Evolutionary conservation across 1,140 invertebrate genomes (phyloP).

Genomic region (Zaprionus davidi): DNA sequence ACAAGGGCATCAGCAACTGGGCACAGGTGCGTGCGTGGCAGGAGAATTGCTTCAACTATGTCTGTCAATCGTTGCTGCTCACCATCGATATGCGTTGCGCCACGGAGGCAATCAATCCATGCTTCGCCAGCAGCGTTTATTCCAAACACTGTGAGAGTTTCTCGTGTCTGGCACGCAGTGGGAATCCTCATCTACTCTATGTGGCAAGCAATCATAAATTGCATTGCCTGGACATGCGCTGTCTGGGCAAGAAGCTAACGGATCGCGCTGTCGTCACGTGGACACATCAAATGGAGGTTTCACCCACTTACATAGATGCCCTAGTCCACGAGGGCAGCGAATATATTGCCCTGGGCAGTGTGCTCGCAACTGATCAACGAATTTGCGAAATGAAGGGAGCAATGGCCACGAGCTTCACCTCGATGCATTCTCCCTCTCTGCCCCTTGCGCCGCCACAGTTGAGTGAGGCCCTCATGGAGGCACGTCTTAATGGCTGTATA

Average conservation of each 20-base stretch:
- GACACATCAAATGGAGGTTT: constrained; percentile 67
- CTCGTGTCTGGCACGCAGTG: constrained; percentile 45
- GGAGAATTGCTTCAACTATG: constrained; percentile 51
- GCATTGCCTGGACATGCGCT: constrained; percentile 63
- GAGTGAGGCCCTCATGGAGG: constrained; percentile 51
- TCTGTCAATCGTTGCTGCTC: constrained; percentile 53
- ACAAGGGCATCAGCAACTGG: constrained; percentile 48
- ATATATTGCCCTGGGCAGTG: constrained; percentile 50
- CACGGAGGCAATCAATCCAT: constrained; percentile 50
- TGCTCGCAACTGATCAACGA: constrained; percentile 45
- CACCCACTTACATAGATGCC: constrained; percentile 58
- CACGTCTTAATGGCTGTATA: constrained; percentile 27
- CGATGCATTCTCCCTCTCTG: constrained; percentile 48
- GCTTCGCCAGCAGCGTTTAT: constrained; percentile 59
- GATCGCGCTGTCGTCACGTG: constrained; percentile 65
- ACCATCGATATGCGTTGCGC: constrained; percentile 55
- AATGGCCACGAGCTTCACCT: constrained; percentile 1
- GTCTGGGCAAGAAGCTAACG: constrained; percentile 51
- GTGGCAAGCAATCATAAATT: constrained; percentile 70
- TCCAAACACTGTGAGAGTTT: constrained; percentile 50
- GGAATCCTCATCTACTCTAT: constrained; percentile 62
- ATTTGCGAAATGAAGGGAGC: constrained; percentile 53
- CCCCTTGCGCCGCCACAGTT: constrained; percentile 50
- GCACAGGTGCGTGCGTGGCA: constrained; percentile 50
- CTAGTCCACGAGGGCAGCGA: constrained; percentile 42